Base-by-base conservation (phyloP, 2,888 invertebrate genomes). In the Frankliniella intonsa region DNA sequence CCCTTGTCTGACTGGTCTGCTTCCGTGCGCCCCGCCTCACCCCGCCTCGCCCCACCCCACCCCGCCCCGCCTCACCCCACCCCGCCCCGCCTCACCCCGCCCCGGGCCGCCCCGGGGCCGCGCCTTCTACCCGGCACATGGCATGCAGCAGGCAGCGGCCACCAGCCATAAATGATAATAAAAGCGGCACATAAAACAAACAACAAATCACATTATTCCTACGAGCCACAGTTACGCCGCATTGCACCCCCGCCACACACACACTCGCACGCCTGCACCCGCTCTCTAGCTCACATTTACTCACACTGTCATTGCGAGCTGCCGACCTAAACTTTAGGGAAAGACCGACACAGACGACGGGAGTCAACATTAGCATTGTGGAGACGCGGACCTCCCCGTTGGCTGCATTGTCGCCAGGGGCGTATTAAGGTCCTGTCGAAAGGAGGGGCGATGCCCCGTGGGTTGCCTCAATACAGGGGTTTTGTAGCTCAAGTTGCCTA, bases 131-230 rank as follows among this genome's bases (percentile, higher is more conserved):
- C 22, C 25, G 25, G 22, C 25, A 76, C 69, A 76, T 25, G 25
- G 22, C 25, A 76, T 25, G 69, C 7, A 55, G 12, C 55, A 22
- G 22, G 25, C 69, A 12, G 69, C 69, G 69, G 69, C 25, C 14
- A 19, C 11, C 69, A 76, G 25, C 69, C 69, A 76, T 76, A 76
- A 76, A 76, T 76, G 69, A 25, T 76, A 76, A 76, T 76, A 76
- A 76, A 76, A 76, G 69, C 69, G 69, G 69, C 69, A 76, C 69
- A 76, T 76, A 76, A 76, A 76, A 76, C 69, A 76, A 76, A 76
- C 69, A 76, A 76, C 69, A 76, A 76, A 76, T 76, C 69, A 76
- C 69, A 76, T 76, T 76, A 76, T 76, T 76, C 69, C 25, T 8
- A 76, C 69, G 69, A 76, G 69, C 69, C 12, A 76, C 69, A 76